Evolutionary conservation across 2,113 vertebrate species (phyloP).

Genomic region (Paramisgurnus dabryanus): DNA sequence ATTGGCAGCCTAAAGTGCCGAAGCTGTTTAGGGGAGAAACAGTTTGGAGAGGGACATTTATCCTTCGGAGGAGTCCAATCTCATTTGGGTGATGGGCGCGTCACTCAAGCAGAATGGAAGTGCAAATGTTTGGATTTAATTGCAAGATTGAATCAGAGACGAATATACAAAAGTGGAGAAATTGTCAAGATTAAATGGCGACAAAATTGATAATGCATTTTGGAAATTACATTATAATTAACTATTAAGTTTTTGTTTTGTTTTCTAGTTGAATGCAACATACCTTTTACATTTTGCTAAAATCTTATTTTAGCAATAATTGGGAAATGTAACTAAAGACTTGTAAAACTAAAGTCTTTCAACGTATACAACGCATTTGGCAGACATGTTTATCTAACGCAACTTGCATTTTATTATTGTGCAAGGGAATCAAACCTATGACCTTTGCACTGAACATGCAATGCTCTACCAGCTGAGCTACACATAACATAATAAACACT

Average conservation of each 20-base stretch:
- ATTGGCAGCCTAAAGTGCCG: slow-evolving; percentile 50
- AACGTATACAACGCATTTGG: no score
- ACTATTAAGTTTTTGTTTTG: neutral
- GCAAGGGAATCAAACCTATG: no score
- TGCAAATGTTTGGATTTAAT: slow-evolving; percentile 41
- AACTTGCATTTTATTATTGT: no score
- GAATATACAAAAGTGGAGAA: slow-evolving; percentile 35
- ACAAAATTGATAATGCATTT: slow-evolving; percentile 18
- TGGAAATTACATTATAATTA: neutral
- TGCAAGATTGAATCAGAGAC: slow-evolving; percentile 37
- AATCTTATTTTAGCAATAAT: slow-evolving; percentile 11
- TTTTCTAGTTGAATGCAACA: slow-evolving; percentile 8
- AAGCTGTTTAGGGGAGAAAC: slow-evolving; percentile 52
- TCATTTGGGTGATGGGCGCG: slow-evolving; percentile 49
- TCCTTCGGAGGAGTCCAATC: slow-evolving; percentile 35
- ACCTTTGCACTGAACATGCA: no score
- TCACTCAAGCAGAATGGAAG: slow-evolving; percentile 27
- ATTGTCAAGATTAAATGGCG: slow-evolving; percentile 34
- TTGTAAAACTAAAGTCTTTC: no score
- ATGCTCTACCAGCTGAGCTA: no score
- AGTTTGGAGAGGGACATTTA: slow-evolving; percentile 15
- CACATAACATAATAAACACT: no score
- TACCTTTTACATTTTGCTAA: neutral
- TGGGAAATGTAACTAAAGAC: neutral
- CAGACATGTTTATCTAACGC: no score